A percentile compares a stretch with the other conserved stretches of the same genome.
These are phyloP conservation scores for Bungarus multicinctus DNA, from an alignment of 2,113 vertebrate genomes.

Conservation along the genomic window DNA sequence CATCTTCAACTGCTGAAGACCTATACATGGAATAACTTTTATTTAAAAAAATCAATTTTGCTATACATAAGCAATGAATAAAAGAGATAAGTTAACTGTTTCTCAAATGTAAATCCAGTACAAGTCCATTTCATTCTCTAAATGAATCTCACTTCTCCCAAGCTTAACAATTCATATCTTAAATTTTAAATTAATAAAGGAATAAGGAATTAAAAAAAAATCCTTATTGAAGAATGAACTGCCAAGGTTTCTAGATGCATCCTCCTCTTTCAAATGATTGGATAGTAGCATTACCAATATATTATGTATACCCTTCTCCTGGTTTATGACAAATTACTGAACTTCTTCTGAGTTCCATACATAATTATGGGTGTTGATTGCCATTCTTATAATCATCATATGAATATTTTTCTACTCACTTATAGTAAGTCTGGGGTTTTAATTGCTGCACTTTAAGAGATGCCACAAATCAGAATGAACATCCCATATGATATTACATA, in stretches of 20 bases:
- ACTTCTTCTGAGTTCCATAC: neutral
- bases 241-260: neutral
- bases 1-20: neutral
- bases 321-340: neutral
- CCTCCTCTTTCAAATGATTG: neutral
- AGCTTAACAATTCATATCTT: neutral
- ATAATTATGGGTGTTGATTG: neutral
- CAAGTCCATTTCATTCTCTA: neutral
- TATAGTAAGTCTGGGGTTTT: neutral
- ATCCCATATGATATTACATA: neutral
- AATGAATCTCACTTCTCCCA: neutral
- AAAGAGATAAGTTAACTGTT: neutral
- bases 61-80: neutral
- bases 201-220: no score
- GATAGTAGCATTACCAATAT: neutral
- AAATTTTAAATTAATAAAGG: no score
- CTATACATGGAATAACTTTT: neutral
- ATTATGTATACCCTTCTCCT: neutral
- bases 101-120: neutral
- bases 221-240: neutral
- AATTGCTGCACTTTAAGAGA: neutral
- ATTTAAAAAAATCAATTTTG: neutral
- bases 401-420: neutral
- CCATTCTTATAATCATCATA: neutral
- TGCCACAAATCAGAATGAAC: neutral